Evolutionary conservation across 1,140 invertebrate species (phyloP).

Genomic region (Ostrea denselamellosa): DNA sequence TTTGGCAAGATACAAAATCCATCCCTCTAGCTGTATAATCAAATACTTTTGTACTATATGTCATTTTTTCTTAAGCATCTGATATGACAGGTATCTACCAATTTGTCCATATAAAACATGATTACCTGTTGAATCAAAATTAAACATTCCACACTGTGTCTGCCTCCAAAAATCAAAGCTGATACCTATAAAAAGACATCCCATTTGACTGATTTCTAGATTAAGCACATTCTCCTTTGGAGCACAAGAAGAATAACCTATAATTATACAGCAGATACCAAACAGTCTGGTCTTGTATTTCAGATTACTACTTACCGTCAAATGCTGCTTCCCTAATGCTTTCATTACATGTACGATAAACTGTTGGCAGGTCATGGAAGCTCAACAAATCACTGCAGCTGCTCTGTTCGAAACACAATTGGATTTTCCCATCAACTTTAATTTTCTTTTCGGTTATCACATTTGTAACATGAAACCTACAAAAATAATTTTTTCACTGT

Average conservation of each 20-base stretch:
- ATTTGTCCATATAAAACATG: too few relatives aligned
- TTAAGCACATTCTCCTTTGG: too few relatives aligned
- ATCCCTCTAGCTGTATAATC: too few relatives aligned
- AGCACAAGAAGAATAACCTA: too few relatives aligned
- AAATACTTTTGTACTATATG: too few relatives aligned
- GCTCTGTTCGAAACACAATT: neutral
- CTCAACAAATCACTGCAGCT: neutral
- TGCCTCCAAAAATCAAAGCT: slow-evolving; percentile 36
- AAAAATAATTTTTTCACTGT: neutral
- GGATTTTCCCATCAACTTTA: neutral
- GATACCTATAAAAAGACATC: neutral
- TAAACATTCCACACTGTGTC: neutral
- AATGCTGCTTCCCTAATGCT: neutral
- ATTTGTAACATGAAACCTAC: slow-evolving; percentile 13
- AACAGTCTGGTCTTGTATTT: too few relatives aligned
- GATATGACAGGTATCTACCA: too few relatives aligned
- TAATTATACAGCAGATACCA: too few relatives aligned
- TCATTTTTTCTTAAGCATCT: too few relatives aligned
- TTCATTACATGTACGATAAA: neutral
- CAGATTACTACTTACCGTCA: neutral
- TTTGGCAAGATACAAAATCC: too few relatives aligned
- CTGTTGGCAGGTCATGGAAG: neutral
- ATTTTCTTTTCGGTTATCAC: neutral
- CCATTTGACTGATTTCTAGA: too few relatives aligned
- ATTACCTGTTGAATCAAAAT: neutral